A percentile compares a stretch with the other conserved stretches of the same genome.
phyloP scores from a whole-genome alignment of 2,888 invertebrate species.

The Prostheceraeus crozeri region DNA sequence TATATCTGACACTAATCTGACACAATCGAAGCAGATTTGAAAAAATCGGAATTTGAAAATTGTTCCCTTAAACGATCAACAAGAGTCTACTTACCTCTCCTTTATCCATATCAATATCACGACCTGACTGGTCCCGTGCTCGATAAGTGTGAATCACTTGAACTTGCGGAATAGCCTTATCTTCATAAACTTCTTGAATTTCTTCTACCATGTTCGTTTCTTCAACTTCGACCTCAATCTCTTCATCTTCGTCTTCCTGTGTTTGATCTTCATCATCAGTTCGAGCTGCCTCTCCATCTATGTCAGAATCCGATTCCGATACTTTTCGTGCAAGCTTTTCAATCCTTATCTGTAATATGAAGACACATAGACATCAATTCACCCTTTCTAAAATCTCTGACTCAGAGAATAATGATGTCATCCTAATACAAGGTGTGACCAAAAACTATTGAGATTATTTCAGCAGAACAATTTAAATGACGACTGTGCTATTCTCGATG shows the following conservation, averaged over 20 bases:
- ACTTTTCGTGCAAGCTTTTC: constrained; percentile 52
- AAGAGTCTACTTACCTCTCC: constrained; percentile 64
- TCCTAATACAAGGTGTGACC: too few relatives aligned
- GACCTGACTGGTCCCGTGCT: constrained; percentile 61
- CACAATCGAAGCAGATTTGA: too few relatives aligned
- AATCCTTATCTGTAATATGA: constrained; percentile 48
- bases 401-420: too few relatives aligned
- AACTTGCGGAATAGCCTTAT: constrained; percentile 74
- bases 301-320: too few relatives aligned
- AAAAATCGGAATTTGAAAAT: background rate
- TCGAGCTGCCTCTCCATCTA: constrained; percentile 31
- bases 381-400: too few relatives aligned
- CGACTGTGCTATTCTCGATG: too few relatives aligned
- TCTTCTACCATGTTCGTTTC: constrained; percentile 69
- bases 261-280: constrained; percentile 45
- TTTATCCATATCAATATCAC: constrained; percentile 81
- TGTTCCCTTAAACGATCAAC: background rate
- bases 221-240: constrained; percentile 63
- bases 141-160: constrained; percentile 72
- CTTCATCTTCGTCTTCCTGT: constrained; percentile 46
- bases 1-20: too few relatives aligned
- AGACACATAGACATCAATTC: background rate
- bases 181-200: constrained; percentile 84
- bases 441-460: too few relatives aligned
- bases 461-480: too few relatives aligned